phyloP scores from a whole-genome alignment of 2,888 invertebrate genomes.

The Arctia plantaginis region DNA sequence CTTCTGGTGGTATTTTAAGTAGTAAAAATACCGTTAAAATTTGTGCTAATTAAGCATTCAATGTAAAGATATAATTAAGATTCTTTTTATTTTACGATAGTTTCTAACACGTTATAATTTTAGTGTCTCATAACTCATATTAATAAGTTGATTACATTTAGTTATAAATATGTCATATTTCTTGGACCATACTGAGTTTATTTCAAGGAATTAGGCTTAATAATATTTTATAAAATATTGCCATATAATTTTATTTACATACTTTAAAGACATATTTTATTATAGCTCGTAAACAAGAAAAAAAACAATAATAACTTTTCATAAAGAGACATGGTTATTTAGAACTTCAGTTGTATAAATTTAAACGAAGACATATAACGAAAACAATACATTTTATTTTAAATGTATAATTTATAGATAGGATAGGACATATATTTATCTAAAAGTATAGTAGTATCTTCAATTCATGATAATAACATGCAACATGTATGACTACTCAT shows the following conservation, averaged over 20 bases:
- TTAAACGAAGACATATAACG: not conserved
- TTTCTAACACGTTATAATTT: conserved; percentile 31
- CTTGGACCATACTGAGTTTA: conserved; percentile 10
- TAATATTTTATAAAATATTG: not conserved
- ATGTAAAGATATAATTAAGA: conserved; percentile 24
- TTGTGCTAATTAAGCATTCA: conserved; percentile 17
- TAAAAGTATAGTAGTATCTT: no score
- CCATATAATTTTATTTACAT: not conserved
- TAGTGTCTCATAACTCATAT: conserved; percentile 30
- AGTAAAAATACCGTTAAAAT: conserved; percentile 19
- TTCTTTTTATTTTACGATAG: conserved; percentile 29
- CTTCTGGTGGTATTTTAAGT: not conserved
- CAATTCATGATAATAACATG: no score
- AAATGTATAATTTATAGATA: no score
- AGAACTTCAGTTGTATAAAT: not conserved
- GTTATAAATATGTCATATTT: conserved; percentile 3
- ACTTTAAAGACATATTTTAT: conserved; percentile 11
- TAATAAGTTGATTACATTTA: conserved; percentile 22
- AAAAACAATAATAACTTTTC: not conserved
- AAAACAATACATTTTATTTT: no score
- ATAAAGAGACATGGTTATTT: no score
- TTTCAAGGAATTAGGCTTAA: not conserved
- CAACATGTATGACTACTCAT: no score
- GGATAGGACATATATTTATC: no score
- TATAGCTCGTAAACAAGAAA: not conserved